Conservation (phyloP, 2,113 vertebrate genomes). For the Rhynchopsitta pachyrhyncha region DNA sequence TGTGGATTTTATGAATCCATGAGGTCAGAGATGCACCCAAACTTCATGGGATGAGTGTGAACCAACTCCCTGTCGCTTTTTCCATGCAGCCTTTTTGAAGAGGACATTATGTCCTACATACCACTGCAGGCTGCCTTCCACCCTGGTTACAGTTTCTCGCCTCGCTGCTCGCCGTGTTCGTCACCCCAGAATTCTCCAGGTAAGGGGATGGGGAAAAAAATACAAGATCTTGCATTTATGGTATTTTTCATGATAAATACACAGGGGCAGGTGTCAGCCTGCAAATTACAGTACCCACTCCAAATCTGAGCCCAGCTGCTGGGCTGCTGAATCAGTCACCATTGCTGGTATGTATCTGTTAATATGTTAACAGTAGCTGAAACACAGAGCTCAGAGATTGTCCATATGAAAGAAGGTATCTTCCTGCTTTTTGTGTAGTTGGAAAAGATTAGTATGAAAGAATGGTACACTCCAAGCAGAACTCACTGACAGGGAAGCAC, state of each 20-base stretch:
- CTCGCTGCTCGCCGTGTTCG: conserved; percentile 92
- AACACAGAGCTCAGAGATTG: background rate
- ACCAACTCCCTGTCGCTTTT: background rate
- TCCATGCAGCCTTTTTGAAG: conserved; percentile 90
- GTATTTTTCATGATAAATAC: background rate
- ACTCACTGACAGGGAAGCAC: background rate
- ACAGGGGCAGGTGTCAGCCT: background rate
- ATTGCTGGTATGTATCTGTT: background rate
- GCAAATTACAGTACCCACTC: background rate
- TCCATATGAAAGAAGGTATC: background rate
- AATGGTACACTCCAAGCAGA: background rate
- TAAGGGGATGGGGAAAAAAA: conserved; percentile 49
- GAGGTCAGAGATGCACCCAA: background rate
- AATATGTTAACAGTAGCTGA: background rate
- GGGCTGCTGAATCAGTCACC: background rate
- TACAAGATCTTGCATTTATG: background rate
- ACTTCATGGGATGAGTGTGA: background rate
- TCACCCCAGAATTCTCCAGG: conserved; percentile 98
- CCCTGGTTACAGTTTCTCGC: conserved; percentile 91
- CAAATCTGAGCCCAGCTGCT: rapidly evolving
- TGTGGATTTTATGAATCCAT: background rate
- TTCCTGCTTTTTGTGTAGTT: background rate
- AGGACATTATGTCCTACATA: conserved; percentile 96
- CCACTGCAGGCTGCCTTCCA: conserved; percentile 88
- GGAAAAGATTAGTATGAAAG: background rate